phyloP scores from a whole-genome alignment of 2,888 invertebrate genomes.

The Philopedon plagiatum region DNA sequence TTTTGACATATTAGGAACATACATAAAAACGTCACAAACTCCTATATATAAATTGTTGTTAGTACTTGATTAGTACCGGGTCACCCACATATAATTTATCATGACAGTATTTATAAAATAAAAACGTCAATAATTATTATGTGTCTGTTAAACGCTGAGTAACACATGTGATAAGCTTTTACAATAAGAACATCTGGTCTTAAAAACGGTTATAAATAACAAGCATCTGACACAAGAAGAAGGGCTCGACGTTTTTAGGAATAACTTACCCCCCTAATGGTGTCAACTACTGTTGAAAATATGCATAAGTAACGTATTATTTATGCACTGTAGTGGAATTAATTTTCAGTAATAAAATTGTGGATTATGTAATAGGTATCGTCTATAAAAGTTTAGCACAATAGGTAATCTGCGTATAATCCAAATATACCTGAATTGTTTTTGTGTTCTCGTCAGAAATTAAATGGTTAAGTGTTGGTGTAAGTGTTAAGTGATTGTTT shows the following conservation, averaged over 20 bases:
- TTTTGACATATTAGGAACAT: background rate
- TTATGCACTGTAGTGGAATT: too few relatives aligned
- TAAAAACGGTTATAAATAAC: slow-evolving; percentile 40
- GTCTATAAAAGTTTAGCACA: too few relatives aligned
- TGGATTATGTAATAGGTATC: too few relatives aligned
- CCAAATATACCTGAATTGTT: too few relatives aligned
- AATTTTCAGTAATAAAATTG: too few relatives aligned
- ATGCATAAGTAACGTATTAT: background rate
- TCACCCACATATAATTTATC: background rate
- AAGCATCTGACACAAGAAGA: slow-evolving; percentile 31
- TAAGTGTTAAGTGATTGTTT: too few relatives aligned
- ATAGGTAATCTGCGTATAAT: too few relatives aligned
- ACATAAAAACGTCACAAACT: background rate
- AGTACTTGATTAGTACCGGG: background rate
- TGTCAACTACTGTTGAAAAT: slow-evolving; percentile 21
- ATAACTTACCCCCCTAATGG: slow-evolving; percentile 20
- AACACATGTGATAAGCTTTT: slow-evolving; percentile 39
- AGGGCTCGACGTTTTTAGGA: slow-evolving; percentile 32
- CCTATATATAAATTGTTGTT: background rate
- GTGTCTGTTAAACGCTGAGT: slow-evolving; percentile 25
- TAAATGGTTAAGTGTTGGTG: too few relatives aligned
- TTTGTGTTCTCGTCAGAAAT: too few relatives aligned
- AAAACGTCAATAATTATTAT: slow-evolving; percentile 39
- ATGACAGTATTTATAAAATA: slow-evolving; percentile 27
- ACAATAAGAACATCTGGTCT: slow-evolving; percentile 34